A percentile compares a stretch with the other conserved stretches of the same genome.
These are phyloP conservation scores for Lophius piscatorius DNA, from an alignment of 2,113 vertebrate species.

Conservation along the genomic window DNA sequence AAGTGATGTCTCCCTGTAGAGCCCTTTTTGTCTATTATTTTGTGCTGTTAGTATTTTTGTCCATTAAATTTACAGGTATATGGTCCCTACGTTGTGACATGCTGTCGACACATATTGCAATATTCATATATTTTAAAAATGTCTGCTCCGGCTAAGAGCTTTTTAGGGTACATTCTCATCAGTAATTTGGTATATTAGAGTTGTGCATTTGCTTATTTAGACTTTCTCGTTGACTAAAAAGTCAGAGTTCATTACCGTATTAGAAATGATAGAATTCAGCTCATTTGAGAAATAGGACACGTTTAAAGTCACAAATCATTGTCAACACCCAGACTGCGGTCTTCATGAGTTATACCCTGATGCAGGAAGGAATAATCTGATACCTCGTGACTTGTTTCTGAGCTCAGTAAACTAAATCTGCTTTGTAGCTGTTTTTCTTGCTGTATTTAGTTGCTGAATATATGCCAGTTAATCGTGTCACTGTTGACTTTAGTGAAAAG, in stretches of 20 bases:
- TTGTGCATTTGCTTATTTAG: neutral
- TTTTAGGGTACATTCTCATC: constrained; percentile 33
- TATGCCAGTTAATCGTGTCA: constrained; percentile 10
- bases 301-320: constrained; percentile 23
- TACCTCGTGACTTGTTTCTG: constrained; percentile 10
- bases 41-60: neutral
- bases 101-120: constrained; percentile 10
- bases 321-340: neutral
- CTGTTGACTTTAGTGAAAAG: constrained; percentile 6
- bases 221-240: neutral
- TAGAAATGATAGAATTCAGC: neutral
- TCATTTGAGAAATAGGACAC: neutral
- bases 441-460: constrained; percentile 3
- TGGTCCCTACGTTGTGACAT: neutral
- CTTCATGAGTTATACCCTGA: constrained; percentile 14
- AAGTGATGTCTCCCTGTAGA: neutral
- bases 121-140: constrained; percentile 3
- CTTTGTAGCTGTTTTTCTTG: constrained; percentile 30
- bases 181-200: constrained; percentile 45
- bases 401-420: constrained; percentile 27
- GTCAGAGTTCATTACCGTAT: neutral
- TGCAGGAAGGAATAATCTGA: constrained; percentile 27
- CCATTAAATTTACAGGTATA: too few relatives aligned
- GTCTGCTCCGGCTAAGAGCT: constrained; percentile 20
- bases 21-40: neutral